Evolutionary conservation across 2,888 invertebrate genomes (phyloP).

Genomic region (Zaprionus bogoriensis): DNA sequence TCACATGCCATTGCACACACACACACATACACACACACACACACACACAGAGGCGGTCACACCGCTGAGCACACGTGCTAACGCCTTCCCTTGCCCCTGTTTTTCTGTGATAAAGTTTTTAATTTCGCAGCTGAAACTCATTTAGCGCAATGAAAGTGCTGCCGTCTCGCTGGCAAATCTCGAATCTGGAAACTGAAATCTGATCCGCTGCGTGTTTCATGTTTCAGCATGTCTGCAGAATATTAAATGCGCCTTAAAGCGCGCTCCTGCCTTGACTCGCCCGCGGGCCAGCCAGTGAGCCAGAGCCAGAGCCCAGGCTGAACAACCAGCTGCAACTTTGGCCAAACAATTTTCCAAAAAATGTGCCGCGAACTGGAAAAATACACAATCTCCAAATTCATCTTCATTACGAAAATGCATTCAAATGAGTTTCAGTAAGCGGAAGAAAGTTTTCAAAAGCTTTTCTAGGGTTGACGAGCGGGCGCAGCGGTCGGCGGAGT

Average conservation of each 20-base stretch:
- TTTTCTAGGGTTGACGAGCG: neutral
- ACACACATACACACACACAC: conserved; percentile 14
- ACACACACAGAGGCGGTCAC: conserved; percentile 20
- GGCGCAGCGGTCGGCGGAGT: neutral
- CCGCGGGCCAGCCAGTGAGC: conserved; percentile 4
- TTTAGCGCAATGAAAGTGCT: conserved; percentile 69
- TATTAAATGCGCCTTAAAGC: conserved; percentile 52
- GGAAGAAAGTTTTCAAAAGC: conserved; percentile 34
- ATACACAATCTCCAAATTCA: conserved; percentile 75
- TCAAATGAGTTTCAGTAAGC: conserved; percentile 59
- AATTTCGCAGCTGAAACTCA: conserved; percentile 74
- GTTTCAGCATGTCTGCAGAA: conserved; percentile 59
- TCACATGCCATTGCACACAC: conserved; percentile 20
- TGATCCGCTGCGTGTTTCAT: conserved; percentile 56
- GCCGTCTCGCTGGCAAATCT: conserved; percentile 1
- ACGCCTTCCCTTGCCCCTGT: conserved; percentile 6
- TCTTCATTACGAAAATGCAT: conserved; percentile 72
- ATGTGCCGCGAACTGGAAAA: conserved; percentile 71
- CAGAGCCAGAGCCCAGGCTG: conserved; percentile 9
- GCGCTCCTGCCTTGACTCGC: conserved; percentile 1
- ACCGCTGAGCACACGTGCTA: conserved; percentile 32
- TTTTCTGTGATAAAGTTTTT: conserved; percentile 68
- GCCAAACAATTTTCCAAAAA: conserved; percentile 58
- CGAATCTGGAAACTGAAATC: conserved; percentile 33
- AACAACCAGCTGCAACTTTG: conserved; percentile 57